These are phyloP conservation scores for Melierax canorus DNA, from an alignment of 2,113 vertebrate genomes.

Conservation along the genomic window DNA sequence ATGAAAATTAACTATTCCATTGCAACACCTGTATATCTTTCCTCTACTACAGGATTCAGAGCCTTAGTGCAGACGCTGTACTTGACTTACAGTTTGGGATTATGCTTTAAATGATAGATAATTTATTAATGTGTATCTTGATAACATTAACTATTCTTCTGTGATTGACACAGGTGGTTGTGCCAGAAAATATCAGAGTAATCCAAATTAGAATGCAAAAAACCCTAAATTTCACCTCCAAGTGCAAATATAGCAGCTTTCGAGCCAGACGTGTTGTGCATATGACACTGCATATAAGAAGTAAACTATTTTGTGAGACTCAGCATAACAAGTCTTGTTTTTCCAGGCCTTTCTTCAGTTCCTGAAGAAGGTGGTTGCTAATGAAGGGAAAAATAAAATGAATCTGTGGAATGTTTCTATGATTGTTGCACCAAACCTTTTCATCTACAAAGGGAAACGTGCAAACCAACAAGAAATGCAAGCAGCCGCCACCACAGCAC, in stretches of 20 bases:
- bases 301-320: neutral
- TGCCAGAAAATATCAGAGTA: neutral
- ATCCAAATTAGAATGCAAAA: neutral
- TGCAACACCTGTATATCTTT: neutral
- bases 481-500: slow-evolving; percentile 82
- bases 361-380: slow-evolving; percentile 87
- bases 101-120: neutral
- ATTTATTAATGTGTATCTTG: neutral
- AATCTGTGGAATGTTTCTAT: slow-evolving; percentile 95
- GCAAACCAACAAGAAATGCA: slow-evolving; percentile 84
- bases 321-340: neutral
- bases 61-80: neutral
- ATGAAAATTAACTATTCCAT: neutral
- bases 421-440: slow-evolving; percentile 94
- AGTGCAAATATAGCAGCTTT: neutral
- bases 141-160: neutral
- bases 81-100: neutral
- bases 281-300: neutral
- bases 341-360: slow-evolving; percentile 88
- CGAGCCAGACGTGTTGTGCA: fast-evolving
- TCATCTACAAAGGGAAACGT: slow-evolving; percentile 82
- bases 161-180: neutral
- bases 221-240: neutral
- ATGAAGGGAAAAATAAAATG: slow-evolving; percentile 95
- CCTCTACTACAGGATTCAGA: neutral